Base-by-base conservation (phyloP, 2,797 vertebrate species). In the Ceryle rudis region DNA sequence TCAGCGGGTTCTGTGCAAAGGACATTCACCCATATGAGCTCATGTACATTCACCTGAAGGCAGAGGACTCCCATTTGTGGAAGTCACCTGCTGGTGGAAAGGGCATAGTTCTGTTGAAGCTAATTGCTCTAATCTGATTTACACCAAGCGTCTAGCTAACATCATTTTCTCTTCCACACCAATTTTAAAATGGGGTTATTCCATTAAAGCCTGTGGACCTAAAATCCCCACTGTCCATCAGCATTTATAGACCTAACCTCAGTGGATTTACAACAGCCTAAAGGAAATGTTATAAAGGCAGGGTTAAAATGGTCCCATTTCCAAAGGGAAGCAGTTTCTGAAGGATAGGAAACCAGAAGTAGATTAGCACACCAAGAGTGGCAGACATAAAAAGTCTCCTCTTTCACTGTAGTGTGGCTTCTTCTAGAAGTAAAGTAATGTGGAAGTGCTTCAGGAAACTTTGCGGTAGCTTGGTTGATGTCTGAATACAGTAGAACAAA, bases 401-500 rank as follows among this genome's bases (percentile, higher is more conserved):
- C 75, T 88, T 84, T 58, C n/a, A 44, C 37, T 55, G 42, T 51
- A 64, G n/a, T 26, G 31, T 51, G 55, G 60, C 47, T 86, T 92
- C 83, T 96, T 90, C 81, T 54, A 93, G 71, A 87, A 93, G 22
- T 94, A 87, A 81, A 58, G 31, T 88, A 64, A 83, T 52, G 28
- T 81, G 41, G 57, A 96, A 86, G 57, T 93, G 52, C 80, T 83
- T 86, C 89, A 93, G 83, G 84, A 93, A 96, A 81, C 57, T 85
- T 95, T 57, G 41, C 46, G 60, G 47, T 62, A 83, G 79, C 69
- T 93, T 91, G 77, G 80, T 91, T 81, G 11, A 74, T 94, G 39
- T 96, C 70, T 71, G 71, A 91, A 74, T 85, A 77, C 47, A 83
- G 55, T 87, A 95, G 72, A 90, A 92, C 49, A 91, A 93, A 93